These are phyloP conservation scores for Brachyptera risi DNA, from an alignment of 2,888 invertebrate species.

Conservation along the genomic window DNA sequence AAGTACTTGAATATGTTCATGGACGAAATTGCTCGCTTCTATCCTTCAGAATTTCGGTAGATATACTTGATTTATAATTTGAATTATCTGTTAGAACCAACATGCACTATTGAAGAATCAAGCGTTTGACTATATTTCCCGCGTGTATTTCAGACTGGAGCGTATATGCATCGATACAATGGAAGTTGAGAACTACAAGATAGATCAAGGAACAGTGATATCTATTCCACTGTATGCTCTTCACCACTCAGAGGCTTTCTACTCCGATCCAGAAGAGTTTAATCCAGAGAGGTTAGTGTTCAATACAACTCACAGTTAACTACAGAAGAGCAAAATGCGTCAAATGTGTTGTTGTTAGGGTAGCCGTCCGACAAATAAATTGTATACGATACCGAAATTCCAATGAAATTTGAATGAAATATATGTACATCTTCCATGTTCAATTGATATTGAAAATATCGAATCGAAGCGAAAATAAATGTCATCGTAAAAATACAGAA, in stretches of 20 bases:
- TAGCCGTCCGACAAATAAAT: not conserved
- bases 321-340: not conserved
- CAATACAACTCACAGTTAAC: not conserved
- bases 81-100: not conserved
- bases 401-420: not conserved
- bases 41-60: slow-evolving; percentile 34
- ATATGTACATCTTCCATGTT: not conserved
- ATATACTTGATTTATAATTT: too few relatives aligned
- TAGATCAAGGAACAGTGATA: slow-evolving; percentile 30
- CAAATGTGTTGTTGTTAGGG: not conserved
- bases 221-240: slow-evolving; percentile 33
- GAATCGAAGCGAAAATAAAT: too few relatives aligned
- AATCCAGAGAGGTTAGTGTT: slow-evolving; percentile 31
- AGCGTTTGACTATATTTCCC: not conserved
- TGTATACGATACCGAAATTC: not conserved
- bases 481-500: too few relatives aligned
- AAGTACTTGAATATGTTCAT: slow-evolving; percentile 34
- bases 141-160: slow-evolving; percentile 27
- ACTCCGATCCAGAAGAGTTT: slow-evolving; percentile 33
- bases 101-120: not conserved
- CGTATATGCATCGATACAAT: slow-evolving; percentile 24
- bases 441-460: too few relatives aligned
- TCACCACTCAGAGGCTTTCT: slow-evolving; percentile 31
- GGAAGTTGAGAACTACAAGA: slow-evolving; percentile 26
- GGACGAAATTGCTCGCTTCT: slow-evolving; percentile 31